Conservation (phyloP, 23 tunicate genomes). For the Trididemnum miniatum region DNA sequence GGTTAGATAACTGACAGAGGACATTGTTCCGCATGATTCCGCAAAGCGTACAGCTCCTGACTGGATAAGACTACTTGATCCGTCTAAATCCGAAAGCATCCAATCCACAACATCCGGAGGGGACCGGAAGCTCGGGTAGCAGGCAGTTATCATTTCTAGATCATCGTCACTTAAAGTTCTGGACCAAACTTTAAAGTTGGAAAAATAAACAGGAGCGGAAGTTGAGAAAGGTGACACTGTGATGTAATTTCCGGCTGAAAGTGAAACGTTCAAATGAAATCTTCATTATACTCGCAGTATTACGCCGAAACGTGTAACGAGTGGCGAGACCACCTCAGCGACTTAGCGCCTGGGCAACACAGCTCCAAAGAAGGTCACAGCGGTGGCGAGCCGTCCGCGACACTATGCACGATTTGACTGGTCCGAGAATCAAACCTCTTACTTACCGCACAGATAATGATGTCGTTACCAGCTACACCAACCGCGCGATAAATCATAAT, state of each 20-base stretch:
- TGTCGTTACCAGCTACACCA: too few relatives aligned
- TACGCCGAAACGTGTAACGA: too few relatives aligned
- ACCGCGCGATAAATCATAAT: too few relatives aligned
- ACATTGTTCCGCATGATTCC: background rate
- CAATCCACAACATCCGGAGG: conserved; percentile 41
- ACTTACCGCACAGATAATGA: too few relatives aligned
- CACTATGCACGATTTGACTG: too few relatives aligned
- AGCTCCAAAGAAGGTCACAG: too few relatives aligned
- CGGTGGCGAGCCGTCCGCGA: too few relatives aligned
- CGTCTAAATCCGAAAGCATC: conserved; percentile 11
- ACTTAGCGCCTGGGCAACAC: too few relatives aligned
- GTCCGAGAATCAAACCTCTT: too few relatives aligned
- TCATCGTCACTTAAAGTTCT: background rate
- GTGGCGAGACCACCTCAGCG: too few relatives aligned
- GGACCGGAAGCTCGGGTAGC: background rate
- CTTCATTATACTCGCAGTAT: too few relatives aligned
- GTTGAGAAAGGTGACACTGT: background rate
- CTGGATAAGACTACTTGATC: background rate
- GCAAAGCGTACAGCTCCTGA: background rate
- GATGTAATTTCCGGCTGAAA: background rate
- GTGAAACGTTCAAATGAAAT: too few relatives aligned
- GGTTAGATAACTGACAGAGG: background rate
- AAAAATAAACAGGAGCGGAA: background rate
- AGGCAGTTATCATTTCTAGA: background rate
- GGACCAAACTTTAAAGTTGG: background rate